These are phyloP conservation scores for Cichlasoma orientale DNA, from an alignment of 2,797 vertebrate genomes.

Conservation along the genomic window DNA sequence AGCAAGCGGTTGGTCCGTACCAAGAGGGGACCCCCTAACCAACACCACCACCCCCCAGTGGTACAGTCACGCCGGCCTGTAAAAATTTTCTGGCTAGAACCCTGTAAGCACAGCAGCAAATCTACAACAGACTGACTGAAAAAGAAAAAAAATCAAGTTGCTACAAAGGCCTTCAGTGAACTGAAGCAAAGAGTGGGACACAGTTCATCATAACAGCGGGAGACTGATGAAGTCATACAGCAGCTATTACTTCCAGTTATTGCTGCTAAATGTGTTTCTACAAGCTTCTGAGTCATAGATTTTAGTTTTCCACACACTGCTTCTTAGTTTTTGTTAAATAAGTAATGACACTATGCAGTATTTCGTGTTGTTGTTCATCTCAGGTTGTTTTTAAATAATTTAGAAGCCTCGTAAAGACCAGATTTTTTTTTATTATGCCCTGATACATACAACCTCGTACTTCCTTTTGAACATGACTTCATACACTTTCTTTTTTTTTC, in stretches of 20 bases:
- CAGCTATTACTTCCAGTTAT: background rate
- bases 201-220: fast-evolving
- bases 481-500: background rate
- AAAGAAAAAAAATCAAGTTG: no score
- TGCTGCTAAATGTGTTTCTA: background rate
- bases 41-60: no score
- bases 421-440: background rate
- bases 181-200: no score
- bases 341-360: background rate
- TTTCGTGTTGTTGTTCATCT: background rate
- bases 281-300: background rate
- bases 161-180: no score
- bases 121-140: no score
- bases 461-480: background rate
- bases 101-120: no score
- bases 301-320: background rate
- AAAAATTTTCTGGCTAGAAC: no score
- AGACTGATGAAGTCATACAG: background rate
- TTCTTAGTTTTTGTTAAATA: background rate
- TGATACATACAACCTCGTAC: background rate
- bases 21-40: no score
- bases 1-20: no score
- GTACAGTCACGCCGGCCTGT: no score
- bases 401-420: background rate
- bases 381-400: background rate